phyloP scores from a whole-genome alignment of 2,797 vertebrate species.

The Halcyon badia region DNA sequence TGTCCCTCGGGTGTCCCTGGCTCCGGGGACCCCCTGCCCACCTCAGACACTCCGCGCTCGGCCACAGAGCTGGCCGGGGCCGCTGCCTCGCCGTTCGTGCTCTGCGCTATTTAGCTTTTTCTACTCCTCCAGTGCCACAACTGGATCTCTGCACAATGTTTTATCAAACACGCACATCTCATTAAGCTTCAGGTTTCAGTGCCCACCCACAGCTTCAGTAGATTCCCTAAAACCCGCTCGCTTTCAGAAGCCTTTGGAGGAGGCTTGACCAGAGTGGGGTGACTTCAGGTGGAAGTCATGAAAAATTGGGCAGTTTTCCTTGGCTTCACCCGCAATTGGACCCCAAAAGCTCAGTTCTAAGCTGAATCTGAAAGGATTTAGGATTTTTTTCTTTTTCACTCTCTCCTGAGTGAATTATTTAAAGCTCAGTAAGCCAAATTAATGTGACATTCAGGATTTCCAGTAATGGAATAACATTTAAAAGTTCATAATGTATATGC shows the following conservation, averaged over 20 bases:
- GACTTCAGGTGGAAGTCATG: background rate
- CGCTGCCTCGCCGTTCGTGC: background rate
- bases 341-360: background rate
- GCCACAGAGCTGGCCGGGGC: too few relatives aligned
- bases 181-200: background rate
- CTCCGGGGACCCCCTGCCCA: too few relatives aligned
- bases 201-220: background rate
- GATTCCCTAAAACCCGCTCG: background rate
- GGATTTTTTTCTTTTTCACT: background rate
- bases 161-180: background rate
- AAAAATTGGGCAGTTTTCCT: background rate
- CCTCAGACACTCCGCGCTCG: too few relatives aligned
- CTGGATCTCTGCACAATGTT: background rate
- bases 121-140: background rate
- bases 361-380: background rate
- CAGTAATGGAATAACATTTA: background rate
- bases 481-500: background rate
- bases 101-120: background rate
- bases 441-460: background rate
- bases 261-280: background rate
- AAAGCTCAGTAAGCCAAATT: background rate
- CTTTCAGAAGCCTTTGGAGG: background rate
- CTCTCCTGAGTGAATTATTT: background rate
- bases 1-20: too few relatives aligned
- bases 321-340: background rate